Base-by-base conservation (phyloP, 2,888 invertebrate species). In the Polietes domitor region DNA sequence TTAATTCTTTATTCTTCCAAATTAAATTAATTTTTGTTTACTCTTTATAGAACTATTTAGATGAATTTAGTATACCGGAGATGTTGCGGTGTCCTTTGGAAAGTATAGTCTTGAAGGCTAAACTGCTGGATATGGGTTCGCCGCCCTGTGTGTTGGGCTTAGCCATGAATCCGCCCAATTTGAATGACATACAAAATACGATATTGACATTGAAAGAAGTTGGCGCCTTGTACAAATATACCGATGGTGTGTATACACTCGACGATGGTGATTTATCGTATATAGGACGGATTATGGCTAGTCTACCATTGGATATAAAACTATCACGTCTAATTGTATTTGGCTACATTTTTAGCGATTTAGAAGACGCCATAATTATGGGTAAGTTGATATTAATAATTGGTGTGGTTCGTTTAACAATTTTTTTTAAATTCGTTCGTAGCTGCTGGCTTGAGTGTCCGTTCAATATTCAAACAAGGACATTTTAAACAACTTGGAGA, bases 261-360 rank as follows among this genome's bases (percentile, higher is more conserved):
- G 92, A 94, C n/a, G 98, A 99, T 91, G 99, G 98, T 0, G 96
- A 98, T 86, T 89, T 99, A 68, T 98, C 98, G 0, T 96, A 95
- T 91, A 92, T 98, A 86, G 99, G 99, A 0, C 93, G 94, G 7
- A 93, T 98, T 0, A 96, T 98, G 95, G 95, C 96, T 0, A 93
- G 93, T 58, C 92, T 99, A 55, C 99, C 99, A 0, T 89, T 99
- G 0, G 96, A 98, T 90, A 95, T 98, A 24, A 94, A 94, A 77
- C 92, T 97, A 2, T 94, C 96, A 7, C 98, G 98, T 89, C 93
- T 99, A 10, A 96, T 99, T 80, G 93, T 97, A 81, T 93, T 98
- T 5, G 98, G 98, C 0, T 95, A 97, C 89, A 94, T 97, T 65
- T 98, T 96, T 89, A 97, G 97, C 77, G 94, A 96, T 61, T 92